Conservation (phyloP, 2,797 vertebrate genomes). For the Hemibagrus guttatus region DNA sequence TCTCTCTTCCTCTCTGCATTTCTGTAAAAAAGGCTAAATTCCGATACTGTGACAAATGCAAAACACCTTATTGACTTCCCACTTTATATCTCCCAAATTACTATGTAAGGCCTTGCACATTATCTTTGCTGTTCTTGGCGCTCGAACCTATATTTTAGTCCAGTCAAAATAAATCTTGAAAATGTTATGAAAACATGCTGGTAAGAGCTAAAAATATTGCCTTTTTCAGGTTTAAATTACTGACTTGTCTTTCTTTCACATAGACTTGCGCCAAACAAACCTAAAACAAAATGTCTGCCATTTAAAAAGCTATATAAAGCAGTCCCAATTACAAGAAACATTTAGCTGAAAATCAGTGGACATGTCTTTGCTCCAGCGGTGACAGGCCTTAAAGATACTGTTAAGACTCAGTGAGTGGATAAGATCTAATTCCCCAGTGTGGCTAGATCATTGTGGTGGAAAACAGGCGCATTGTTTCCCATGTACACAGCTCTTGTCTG, state of each 20-base stretch:
- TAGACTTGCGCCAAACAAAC: not conserved
- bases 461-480: slow-evolving; percentile 42
- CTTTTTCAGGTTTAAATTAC: not conserved
- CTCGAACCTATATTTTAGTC: slow-evolving; percentile 1
- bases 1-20: not conserved
- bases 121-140: slow-evolving; percentile 23
- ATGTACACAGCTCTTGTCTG: slow-evolving; percentile 24
- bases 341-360: not conserved
- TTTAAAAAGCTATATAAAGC: slow-evolving; percentile 5
- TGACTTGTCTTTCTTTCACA: not conserved
- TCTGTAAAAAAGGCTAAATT: slow-evolving; percentile 2
- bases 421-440: slow-evolving; percentile 51
- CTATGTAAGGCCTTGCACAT: slow-evolving; percentile 4
- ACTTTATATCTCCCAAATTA: slow-evolving; percentile 1
- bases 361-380: not conserved
- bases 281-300: slow-evolving; percentile 1
- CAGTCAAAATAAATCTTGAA: slow-evolving; percentile 15
- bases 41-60: slow-evolving; percentile 20
- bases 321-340: not conserved
- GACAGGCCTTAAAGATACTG: slow-evolving; percentile 11
- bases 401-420: slow-evolving; percentile 50
- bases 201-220: not conserved
- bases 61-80: not conserved
- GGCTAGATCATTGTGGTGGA: slow-evolving; percentile 35
- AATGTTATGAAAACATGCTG: slow-evolving; percentile 1